A percentile compares a stretch with the other conserved stretches of the same genome.
Conservation (phyloP, 2,888 invertebrate genomes). For the Conomelus anceps region DNA sequence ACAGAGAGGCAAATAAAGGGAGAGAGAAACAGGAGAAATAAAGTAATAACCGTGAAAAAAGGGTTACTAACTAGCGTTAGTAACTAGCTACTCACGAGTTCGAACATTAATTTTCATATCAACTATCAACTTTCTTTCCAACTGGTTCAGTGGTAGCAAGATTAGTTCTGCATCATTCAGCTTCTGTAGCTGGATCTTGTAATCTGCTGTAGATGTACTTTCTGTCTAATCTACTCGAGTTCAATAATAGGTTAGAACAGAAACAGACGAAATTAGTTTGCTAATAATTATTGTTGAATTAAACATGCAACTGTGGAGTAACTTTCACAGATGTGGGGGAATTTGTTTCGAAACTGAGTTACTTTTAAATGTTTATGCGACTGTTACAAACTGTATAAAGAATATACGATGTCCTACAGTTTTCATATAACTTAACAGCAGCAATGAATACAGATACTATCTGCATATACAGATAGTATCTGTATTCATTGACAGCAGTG, state of each 20-base stretch:
- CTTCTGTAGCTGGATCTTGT: not conserved
- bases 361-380: too few species aligned
- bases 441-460: too few species aligned
- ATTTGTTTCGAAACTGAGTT: too few species aligned
- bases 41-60: not conserved
- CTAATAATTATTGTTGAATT: too few species aligned
- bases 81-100: not conserved
- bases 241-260: not conserved
- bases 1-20: not conserved
- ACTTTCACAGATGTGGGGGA: too few species aligned
- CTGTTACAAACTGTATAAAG: too few species aligned
- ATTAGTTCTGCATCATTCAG: not conserved
- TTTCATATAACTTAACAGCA: too few species aligned
- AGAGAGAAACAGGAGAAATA: not conserved
- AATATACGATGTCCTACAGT: too few species aligned
- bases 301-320: too few species aligned
- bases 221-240: not conserved
- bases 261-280: too few species aligned
- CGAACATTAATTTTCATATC: not conserved
- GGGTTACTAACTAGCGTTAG: not conserved
- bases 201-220: not conserved
- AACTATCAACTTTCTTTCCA: not conserved
- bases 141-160: not conserved
- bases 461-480: too few species aligned
- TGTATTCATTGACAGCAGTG: too few species aligned